These are phyloP conservation scores for Drosophila rhopaloa DNA, from an alignment of 1,140 invertebrate species.

Conservation along the genomic window DNA sequence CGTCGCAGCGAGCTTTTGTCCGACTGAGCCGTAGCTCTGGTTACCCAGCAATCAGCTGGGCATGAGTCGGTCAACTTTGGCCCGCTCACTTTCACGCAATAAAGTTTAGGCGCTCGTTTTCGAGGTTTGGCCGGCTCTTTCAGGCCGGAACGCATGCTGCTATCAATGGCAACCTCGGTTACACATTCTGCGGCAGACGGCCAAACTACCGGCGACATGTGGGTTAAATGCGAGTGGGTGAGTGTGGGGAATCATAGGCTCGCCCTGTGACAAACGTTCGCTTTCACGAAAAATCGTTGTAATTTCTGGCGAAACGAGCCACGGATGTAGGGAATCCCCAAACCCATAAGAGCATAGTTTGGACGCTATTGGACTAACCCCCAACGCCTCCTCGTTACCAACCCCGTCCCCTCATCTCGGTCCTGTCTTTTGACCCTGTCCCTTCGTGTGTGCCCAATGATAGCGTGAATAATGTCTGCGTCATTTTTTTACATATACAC, in stretches of 20 bases:
- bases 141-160: conserved; percentile 27
- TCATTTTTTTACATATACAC: conserved; percentile 64
- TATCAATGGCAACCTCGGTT: conserved; percentile 43
- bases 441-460: conserved; percentile 59
- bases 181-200: conserved; percentile 33
- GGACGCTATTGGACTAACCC: conserved; percentile 32
- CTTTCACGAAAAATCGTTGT: conserved; percentile 62
- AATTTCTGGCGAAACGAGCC: conserved; percentile 63
- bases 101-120: conserved; percentile 21
- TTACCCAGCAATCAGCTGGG: neutral
- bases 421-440: conserved; percentile 13
- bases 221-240: conserved; percentile 31
- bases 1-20: conserved; percentile 2
- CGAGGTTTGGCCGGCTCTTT: neutral
- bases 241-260: conserved; percentile 36
- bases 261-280: conserved; percentile 52
- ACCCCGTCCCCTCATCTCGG: neutral
- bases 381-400: conserved; percentile 12
- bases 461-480: conserved; percentile 82
- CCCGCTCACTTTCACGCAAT: conserved; percentile 22
- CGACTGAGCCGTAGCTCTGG: neutral
- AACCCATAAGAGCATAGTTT: conserved; percentile 57
- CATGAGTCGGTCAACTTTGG: conserved; percentile 9
- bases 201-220: conserved; percentile 43
- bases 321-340: conserved; percentile 34